Conservation (phyloP, 1,140 invertebrate species). For the Medauroidea extradentata region DNA sequence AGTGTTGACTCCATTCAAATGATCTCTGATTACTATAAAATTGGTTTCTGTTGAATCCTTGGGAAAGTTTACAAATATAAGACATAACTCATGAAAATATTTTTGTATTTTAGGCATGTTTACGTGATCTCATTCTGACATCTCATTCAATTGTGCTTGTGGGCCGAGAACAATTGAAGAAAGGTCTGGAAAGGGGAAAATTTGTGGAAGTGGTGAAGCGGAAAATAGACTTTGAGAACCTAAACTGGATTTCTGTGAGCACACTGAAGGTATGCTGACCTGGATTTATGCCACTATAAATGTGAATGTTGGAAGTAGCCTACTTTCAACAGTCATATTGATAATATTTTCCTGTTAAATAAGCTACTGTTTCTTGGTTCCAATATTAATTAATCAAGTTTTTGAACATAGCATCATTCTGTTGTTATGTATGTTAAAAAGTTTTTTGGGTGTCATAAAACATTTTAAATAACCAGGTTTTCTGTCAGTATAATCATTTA, state of each 20-base stretch:
- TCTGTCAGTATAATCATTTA: no score
- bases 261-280: conserved; percentile 62
- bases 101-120: conserved; percentile 48
- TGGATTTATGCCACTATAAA: conserved; percentile 45
- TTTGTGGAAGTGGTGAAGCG: conserved; percentile 62
- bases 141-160: conserved; percentile 57
- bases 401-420: no score
- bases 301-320: background rate
- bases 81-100: no score
- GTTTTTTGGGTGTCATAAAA: no score
- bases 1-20: no score
- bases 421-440: background rate
- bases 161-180: conserved; percentile 53
- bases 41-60: no score
- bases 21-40: no score
- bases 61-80: no score
- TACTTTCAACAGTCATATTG: background rate
- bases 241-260: conserved; percentile 55
- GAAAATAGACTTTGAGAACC: conserved; percentile 55
- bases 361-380: no score
- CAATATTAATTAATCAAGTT: no score
- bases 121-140: conserved; percentile 66
- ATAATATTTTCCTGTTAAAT: background rate
- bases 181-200: conserved; percentile 54
- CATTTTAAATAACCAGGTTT: no score